Base-by-base conservation (phyloP, 2,888 invertebrate species). In the Charanyca ferruginea region DNA sequence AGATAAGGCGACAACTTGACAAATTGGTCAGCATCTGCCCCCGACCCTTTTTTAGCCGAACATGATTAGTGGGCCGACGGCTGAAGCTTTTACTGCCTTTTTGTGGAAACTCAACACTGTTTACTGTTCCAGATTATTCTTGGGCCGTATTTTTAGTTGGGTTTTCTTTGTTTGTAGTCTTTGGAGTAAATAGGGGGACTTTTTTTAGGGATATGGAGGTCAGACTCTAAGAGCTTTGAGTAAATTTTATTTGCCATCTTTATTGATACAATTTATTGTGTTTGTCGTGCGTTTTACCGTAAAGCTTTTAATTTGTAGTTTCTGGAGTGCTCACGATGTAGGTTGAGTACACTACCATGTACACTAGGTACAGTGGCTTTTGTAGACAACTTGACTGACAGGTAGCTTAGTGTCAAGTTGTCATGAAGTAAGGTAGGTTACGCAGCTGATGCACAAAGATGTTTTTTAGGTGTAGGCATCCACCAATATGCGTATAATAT, bases 1-100 rank as follows among this genome's bases (percentile, higher is more conserved):
- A 73, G 79, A 81, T 80, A 81, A 76, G 66, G 68, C 48, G 73
- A 76, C 78, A 68, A 58, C 64, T 61, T 81, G 81, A 80, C 79
- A 79, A 80, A 81, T 81, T 70, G 79, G 66, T 62, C 65, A 63
- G 58, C 66, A 52, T 58, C 51, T 67, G 79, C 32, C 54, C 53
- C 35, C 32, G 71, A 57, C 60, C 73, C 61, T 63, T 81, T 61
- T 79, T 66, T 53, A 63, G 68, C 35, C 65, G 64, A 76, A 70
- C 79, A 51, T 65, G 81, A 80, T 80, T 77, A 75, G 71, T 71
- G 71, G 62, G 55, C 8, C 25, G 64, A 47, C 60, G 23, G 23
- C 47, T 54, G 41, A 63, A 41, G 64, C 58, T 73, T 77, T 77
- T 77, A 69, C 68, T 58, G 52, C 23, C 47, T 68, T 69, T 77